Evolutionary conservation across 2,113 vertebrate species (phyloP).

Genomic region (Aegithalos caudatus): DNA sequence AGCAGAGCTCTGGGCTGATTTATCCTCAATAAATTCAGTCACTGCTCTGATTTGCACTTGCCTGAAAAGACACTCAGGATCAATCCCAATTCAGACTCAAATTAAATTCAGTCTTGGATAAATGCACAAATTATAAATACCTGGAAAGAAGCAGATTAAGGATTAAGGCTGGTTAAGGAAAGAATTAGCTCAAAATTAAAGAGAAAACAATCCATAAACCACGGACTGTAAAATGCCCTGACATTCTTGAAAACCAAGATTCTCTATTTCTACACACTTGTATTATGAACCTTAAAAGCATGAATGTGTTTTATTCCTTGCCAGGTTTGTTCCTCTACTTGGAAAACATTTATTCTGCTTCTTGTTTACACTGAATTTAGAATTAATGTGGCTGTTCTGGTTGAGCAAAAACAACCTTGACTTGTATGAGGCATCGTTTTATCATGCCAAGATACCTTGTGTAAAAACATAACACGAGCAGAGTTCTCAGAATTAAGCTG

Average conservation of each 20-base stretch:
- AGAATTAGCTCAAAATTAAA: neutral
- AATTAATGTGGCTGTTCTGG: conserved; percentile 9
- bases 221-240: neutral
- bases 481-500: neutral
- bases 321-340: conserved; percentile 1
- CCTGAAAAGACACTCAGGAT: neutral
- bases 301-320: neutral
- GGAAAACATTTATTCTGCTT: conserved; percentile 41
- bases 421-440: neutral
- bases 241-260: neutral
- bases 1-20: neutral
- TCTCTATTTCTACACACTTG: neutral
- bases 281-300: neutral
- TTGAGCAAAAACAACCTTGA: conserved; percentile 35
- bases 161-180: neutral
- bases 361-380: conserved; percentile 34
- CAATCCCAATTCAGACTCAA: neutral
- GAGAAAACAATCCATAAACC: neutral
- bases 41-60: neutral
- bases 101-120: neutral
- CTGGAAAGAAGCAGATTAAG: neutral
- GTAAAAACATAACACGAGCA: neutral
- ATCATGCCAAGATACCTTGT: neutral
- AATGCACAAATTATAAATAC: neutral
- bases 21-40: neutral